These are phyloP conservation scores for Meliscaeva auricollis DNA, from an alignment of 2,888 invertebrate genomes.

Conservation along the genomic window DNA sequence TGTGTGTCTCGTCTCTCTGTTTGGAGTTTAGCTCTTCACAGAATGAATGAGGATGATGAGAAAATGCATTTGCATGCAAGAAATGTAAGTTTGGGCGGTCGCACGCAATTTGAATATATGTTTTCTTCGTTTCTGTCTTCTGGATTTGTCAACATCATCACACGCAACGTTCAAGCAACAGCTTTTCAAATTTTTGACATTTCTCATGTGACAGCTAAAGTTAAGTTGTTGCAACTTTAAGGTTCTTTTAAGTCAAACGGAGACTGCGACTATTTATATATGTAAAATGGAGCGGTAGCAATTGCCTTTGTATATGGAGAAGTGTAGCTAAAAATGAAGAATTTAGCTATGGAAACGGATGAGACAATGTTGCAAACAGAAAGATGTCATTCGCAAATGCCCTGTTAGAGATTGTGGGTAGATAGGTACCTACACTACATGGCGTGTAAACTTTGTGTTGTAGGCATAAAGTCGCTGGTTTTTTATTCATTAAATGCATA, in stretches of 20 bases:
- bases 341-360: too few relatives aligned
- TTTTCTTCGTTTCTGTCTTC: background rate
- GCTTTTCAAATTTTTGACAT: conserved; percentile 39
- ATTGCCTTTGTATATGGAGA: too few relatives aligned
- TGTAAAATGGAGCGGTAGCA: too few relatives aligned
- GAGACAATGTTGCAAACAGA: too few relatives aligned
- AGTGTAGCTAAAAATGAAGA: too few relatives aligned
- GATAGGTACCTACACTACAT: too few relatives aligned
- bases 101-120: conserved; percentile 60
- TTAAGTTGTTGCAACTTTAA: conserved; percentile 42
- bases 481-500: too few relatives aligned
- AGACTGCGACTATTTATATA: background rate
- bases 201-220: conserved; percentile 30
- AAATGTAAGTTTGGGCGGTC: conserved; percentile 70
- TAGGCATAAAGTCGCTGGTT: too few relatives aligned
- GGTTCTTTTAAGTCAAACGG: conserved; percentile 10
- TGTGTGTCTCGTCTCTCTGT: conserved; percentile 6
- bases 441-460: too few relatives aligned
- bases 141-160: conserved; percentile 34
- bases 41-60: conserved; percentile 11
- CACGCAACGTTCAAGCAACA: conserved; percentile 47
- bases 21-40: background rate
- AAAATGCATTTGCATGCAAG: conserved; percentile 74
- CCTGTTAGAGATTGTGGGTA: too few relatives aligned
- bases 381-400: too few relatives aligned